Evolutionary conservation across 2,888 invertebrate genomes (phyloP), one percentile per base, ranked within the genome.

Genomic region (Congeria kusceri): DNA sequence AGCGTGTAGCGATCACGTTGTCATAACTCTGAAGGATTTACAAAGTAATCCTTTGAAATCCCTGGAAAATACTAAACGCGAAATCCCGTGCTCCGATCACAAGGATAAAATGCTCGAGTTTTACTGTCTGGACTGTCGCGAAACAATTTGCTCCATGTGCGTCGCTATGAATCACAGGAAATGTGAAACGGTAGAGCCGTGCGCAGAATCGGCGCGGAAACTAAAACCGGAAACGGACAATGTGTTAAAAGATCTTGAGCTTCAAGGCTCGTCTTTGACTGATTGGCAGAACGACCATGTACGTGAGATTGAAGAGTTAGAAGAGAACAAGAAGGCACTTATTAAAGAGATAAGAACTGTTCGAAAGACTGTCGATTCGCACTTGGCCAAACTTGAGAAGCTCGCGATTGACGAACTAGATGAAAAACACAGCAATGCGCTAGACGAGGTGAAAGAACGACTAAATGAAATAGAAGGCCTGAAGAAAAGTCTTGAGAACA

Each of bases 161-260:
- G 87, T 87, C 15, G 86, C 88, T 2, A 80, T 89, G 44, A 80
- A 86, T 32, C 89, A 88, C 61, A 79, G 88, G 49, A 78, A 80
- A 25, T 87, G 88, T 78, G 86, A 88, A 73, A 83, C 85, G 79
- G 86, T 88, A 2, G 87, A 87, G 70, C 84, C 87, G 20, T 85
- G 86, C 32, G 77, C 77, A 15, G 87, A 87, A 15, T 83, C 86
- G 7, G 86, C 84, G 25, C 66, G 72, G 56, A 86, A 84, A 62
- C 57, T 87, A 20, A 85, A 85, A 80, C 86, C 87, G n/a, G 87
- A 87, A 74, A 82, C 79, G 3, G 86, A 87, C 57, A 70, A 68
- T 65, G 80, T 87, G 28, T 61, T 80, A 3, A 83, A 79, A 59
- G 86, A 86, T 69, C 71, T 87, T 13, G 84, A 82, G 46, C 63